Evolutionary conservation across 1,140 invertebrate genomes (phyloP), one percentile per base, ranked within the genome.

Genomic region (Zaprionus nigranus): DNA sequence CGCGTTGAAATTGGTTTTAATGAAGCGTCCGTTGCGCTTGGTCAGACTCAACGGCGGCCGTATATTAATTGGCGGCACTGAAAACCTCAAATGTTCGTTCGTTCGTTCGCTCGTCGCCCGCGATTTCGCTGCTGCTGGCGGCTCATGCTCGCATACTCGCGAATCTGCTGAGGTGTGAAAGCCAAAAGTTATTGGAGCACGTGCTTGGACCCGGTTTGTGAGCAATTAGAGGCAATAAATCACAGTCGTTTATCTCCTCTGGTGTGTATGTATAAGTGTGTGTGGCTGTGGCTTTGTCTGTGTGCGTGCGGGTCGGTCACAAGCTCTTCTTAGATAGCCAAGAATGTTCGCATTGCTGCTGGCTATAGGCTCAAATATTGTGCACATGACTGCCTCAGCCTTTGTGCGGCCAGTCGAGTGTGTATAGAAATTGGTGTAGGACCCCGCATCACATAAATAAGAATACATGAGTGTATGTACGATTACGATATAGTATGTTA

Each of bases 221-320:
- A 85, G 82, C 82, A 85, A 85, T 85, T 85, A 85, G 78, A 85
- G 81, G 82, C 82, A 72, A 85, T 85, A 85, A 85, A 85, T 85
- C 82, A 85, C 66, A 51, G 71, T 57, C 68, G 79, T 78, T 85
- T 85, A 85, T 85, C 82, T 86, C 63, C 1, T 12, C 38, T 38
- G 9, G n/a, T 49, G n/a, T 49, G n/a, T 58, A 51, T 75, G 65
- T 54, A 53, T 20, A 34, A 34, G 7, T 26, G 13, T 26, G 13
- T 40, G 13, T 51, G 17, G 22, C 3, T 64, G 17, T 38, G 2
- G 20, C 38, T 36, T 22, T 59, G 9, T 36, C 9, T 24, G 15
- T 53, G 43, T 65, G 43, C 51, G 53, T 75, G 73, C 60, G 59
- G 53, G 53, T 34, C 26, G 54, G 56, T 56, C 53, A 30, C 40